Conservation (phyloP, 2,113 vertebrate species). For the Chlorocebus sabaeus region DNA sequence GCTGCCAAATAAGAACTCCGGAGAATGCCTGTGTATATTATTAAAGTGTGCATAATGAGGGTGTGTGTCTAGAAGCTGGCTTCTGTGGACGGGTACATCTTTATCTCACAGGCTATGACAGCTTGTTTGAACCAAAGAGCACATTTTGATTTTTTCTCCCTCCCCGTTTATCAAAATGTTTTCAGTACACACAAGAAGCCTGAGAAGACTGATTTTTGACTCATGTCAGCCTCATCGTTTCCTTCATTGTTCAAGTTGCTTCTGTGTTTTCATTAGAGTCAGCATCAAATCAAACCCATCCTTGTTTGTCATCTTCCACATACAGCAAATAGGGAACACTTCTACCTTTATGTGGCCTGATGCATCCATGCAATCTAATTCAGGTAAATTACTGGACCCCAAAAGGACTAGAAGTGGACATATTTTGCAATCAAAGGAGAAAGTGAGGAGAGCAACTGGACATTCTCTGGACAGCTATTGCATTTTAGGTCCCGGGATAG, state of each 20-base stretch:
- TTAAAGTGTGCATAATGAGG: constrained; percentile 61
- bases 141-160: neutral
- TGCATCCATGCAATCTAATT: neutral
- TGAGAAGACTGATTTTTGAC: neutral
- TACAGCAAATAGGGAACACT: neutral
- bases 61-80: constrained; percentile 43
- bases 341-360: neutral
- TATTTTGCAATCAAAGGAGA: neutral
- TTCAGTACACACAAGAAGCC: neutral
- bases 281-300: neutral
- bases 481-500: neutral
- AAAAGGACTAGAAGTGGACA: neutral
- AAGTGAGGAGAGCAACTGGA: neutral
- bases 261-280: neutral
- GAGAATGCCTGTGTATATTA: constrained; percentile 63
- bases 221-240: neutral
- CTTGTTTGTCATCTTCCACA: neutral
- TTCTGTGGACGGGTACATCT: constrained; percentile 21
- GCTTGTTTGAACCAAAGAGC: constrained; percentile 39
- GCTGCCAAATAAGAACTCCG: constrained; percentile 46
- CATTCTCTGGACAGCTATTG: neutral
- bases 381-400: neutral
- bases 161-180: neutral
- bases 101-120: constrained; percentile 43
- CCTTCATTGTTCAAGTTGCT: neutral